Evolutionary conservation across 2,888 invertebrate genomes (phyloP).

Genomic region (Nemapogon koenigi): DNA sequence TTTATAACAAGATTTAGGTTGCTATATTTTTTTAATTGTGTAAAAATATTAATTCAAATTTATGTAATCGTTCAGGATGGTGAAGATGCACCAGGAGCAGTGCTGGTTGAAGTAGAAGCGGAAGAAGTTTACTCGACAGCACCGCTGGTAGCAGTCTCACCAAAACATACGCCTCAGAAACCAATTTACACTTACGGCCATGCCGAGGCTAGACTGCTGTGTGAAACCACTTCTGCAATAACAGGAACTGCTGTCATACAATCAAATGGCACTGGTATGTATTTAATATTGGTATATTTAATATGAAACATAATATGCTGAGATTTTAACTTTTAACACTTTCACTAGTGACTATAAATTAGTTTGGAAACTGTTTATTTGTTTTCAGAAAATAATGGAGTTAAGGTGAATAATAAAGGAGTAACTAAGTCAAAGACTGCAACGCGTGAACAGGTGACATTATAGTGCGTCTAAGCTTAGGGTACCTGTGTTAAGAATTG

Average conservation of each 20-base stretch:
- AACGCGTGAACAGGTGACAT: slow-evolving; percentile 41
- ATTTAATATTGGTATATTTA: background rate
- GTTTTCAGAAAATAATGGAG: background rate
- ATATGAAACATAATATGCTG: no score
- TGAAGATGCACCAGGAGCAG: slow-evolving; percentile 70
- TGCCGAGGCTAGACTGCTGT: slow-evolving; percentile 60
- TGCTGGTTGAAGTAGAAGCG: slow-evolving; percentile 82
- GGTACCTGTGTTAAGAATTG: slow-evolving; percentile 10
- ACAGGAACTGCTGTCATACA: slow-evolving; percentile 53
- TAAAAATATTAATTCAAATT: no score
- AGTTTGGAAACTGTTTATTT: background rate
- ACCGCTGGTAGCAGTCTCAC: slow-evolving; percentile 70
- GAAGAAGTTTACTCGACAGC: slow-evolving; percentile 81
- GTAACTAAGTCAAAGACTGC: slow-evolving; percentile 29
- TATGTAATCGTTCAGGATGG: slow-evolving; percentile 43
- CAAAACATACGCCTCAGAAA: slow-evolving; percentile 69
- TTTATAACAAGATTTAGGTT: no score
- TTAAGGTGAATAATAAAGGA: background rate
- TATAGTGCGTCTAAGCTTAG: slow-evolving; percentile 14
- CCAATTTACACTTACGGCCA: slow-evolving; percentile 75
- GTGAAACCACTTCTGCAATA: slow-evolving; percentile 47
- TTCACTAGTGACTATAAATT: no score
- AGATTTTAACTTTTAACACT: no score
- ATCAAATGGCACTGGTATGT: slow-evolving; percentile 39
- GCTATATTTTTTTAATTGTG: no score